These are phyloP conservation scores for Chymomyza costata DNA, from an alignment of 1,140 invertebrate species.

Conservation along the genomic window DNA sequence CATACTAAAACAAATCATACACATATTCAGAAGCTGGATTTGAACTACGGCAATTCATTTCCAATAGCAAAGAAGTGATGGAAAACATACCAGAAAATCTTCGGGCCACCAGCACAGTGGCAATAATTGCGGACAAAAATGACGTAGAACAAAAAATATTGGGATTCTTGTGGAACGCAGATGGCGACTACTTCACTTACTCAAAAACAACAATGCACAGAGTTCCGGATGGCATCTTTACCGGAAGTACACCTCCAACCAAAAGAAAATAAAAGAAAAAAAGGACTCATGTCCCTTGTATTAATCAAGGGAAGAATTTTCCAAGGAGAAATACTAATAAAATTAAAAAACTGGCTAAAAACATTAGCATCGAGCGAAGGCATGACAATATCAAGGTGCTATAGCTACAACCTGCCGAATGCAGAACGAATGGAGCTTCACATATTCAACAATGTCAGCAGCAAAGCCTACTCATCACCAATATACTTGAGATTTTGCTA, in stretches of 20 bases:
- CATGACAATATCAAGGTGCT: neutral
- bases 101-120: neutral
- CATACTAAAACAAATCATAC: conserved; percentile 21
- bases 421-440: too few species aligned
- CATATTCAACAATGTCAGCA: neutral
- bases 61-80: neutral
- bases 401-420: neutral
- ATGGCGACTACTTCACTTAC: too few species aligned
- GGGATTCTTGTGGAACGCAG: too few species aligned
- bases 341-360: neutral
- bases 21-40: neutral
- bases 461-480: neutral
- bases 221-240: too few species aligned
- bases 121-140: neutral
- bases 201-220: too few species aligned
- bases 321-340: neutral
- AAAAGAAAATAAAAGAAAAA: neutral
- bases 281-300: conserved; percentile 5
- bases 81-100: too few species aligned
- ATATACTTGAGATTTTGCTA: too few species aligned
- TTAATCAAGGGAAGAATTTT: neutral
- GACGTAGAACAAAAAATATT: too few species aligned
- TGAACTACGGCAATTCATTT: neutral
- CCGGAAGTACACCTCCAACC: neutral
- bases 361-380: too few species aligned